phyloP scores from a whole-genome alignment of 35 echinoderm and acorn worm species.

The Lytechinus variegatus region DNA sequence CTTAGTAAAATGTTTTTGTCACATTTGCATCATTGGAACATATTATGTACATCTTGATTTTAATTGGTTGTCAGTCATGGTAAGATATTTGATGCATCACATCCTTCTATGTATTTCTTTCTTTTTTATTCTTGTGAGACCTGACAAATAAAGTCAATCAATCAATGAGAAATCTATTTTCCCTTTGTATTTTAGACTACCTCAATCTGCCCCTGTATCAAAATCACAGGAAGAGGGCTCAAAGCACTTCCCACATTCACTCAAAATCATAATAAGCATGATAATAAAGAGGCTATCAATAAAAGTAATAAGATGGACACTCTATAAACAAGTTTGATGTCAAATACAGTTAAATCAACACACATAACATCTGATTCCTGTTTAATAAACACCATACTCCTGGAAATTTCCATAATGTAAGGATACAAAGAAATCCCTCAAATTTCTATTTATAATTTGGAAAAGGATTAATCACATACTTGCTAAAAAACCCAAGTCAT shows the following conservation, averaged over 20 bases:
- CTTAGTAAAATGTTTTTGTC: too few species aligned
- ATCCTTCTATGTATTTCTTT: too few species aligned
- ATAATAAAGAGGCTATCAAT: not conserved
- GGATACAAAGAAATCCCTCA: not conserved
- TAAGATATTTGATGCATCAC: too few species aligned
- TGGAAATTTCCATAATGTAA: not conserved
- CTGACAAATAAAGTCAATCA: too few species aligned
- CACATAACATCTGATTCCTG: not conserved
- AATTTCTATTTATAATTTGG: not conserved
- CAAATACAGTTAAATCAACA: not conserved
- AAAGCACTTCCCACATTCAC: not conserved
- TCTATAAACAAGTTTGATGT: not conserved
- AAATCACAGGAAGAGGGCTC: not conserved
- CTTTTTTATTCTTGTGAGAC: too few species aligned
- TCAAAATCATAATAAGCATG: not conserved
- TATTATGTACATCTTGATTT: too few species aligned
- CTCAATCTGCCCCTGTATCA: too few species aligned
- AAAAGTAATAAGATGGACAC: not conserved
- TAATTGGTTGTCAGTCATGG: too few species aligned
- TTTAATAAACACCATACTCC: not conserved
- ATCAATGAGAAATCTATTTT: too few species aligned
- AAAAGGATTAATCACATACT: not conserved
- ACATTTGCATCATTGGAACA: too few species aligned
- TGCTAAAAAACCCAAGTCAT: not conserved
- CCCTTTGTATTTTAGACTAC: too few species aligned